A percentile compares a stretch with the other conserved stretches of the same genome.
Conservation (phyloP, 2,797 vertebrate species). For the Fundulus diaphanus region DNA sequence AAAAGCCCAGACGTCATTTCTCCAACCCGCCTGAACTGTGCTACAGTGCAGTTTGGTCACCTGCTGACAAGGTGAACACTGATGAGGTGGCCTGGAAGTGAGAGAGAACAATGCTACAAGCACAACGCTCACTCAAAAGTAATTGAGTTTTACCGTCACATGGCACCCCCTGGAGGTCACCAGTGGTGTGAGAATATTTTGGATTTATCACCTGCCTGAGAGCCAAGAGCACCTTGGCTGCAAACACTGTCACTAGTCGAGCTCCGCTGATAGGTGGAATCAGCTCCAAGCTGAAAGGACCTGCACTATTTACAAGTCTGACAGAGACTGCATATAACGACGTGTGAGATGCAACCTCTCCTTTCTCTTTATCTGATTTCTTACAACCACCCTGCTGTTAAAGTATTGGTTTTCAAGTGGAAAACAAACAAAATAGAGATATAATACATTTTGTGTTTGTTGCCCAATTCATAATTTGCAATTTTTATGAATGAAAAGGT, state of each 20-base stretch:
- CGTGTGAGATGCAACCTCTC: not conserved
- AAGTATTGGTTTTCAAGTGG: not conserved
- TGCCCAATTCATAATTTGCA: too few species aligned
- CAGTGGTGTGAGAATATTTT: constrained; percentile 62
- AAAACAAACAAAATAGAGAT: too few species aligned
- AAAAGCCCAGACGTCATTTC: constrained; percentile 67
- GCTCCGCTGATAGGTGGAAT: not conserved
- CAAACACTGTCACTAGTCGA: not conserved
- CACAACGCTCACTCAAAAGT: constrained; percentile 1
- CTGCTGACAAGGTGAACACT: constrained; percentile 60
- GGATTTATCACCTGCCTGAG: constrained; percentile 19
- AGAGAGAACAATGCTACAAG: constrained; percentile 50
- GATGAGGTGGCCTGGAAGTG: constrained; percentile 50
- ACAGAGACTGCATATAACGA: not conserved
- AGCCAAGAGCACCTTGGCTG: not conserved
- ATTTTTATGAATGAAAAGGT: too few species aligned
- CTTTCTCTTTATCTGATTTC: not conserved
- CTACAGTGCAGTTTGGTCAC: constrained; percentile 52
- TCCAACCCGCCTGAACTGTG: constrained; percentile 68
- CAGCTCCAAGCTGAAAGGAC: not conserved
- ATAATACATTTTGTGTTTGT: too few species aligned
- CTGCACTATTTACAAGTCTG: not conserved
- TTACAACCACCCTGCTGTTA: not conserved
- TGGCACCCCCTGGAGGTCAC: constrained; percentile 65
- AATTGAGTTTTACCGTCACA: constrained; percentile 49